Evolutionary conservation across 2,797 vertebrate species (phyloP).

Genomic region (Danio aesculapii): DNA sequence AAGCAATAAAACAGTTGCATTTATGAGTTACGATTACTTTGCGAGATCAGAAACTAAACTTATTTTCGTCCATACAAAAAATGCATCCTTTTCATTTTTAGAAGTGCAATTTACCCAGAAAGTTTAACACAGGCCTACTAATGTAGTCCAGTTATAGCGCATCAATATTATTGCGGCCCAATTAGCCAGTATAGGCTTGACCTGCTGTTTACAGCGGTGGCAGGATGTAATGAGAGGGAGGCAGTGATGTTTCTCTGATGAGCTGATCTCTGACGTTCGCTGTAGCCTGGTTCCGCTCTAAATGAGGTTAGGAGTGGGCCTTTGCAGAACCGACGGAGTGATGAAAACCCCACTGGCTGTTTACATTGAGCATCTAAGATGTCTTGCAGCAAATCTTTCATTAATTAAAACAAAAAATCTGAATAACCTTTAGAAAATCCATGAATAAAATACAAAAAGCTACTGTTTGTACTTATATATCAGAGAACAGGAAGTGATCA

Average conservation of each 20-base stretch:
- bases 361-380: background rate
- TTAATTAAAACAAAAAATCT: background rate
- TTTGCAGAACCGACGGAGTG: background rate
- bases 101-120: background rate
- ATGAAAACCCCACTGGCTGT: background rate
- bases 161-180: constrained; percentile 22
- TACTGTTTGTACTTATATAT: background rate
- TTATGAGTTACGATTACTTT: background rate
- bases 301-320: constrained; percentile 19
- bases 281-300: constrained; percentile 35
- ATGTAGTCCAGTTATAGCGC: constrained; percentile 11
- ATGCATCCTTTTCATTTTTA: background rate
- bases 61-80: background rate
- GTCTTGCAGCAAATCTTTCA: background rate
- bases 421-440: background rate
- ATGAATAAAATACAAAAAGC: background rate
- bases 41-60: background rate
- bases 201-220: constrained; percentile 25
- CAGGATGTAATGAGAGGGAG: constrained; percentile 20
- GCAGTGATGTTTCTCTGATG: constrained; percentile 30
- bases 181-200: constrained; percentile 28
- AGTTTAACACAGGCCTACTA: background rate
- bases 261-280: background rate
- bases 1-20: background rate
- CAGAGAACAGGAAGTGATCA: background rate